Evolutionary conservation across 2,888 invertebrate species (phyloP), one percentile per base, ranked within the genome.

Genomic region (Uloborus plumipes): DNA sequence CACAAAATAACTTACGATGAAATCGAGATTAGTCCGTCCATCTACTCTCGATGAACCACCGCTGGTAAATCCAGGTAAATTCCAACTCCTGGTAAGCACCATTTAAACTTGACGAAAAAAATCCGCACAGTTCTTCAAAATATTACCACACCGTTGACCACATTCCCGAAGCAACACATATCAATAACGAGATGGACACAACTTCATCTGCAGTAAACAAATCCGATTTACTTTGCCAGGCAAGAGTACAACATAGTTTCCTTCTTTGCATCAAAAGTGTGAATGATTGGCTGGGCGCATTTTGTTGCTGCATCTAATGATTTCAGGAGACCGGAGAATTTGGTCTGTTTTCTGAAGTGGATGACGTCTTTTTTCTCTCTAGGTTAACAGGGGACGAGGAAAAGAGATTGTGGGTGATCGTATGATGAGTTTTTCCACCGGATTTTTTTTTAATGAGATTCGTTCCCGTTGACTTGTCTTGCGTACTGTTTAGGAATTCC

Each of bases 21-120:
- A 80, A 80, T 80, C 80, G 58, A 61, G 66, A 51, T 74, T 74
- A 2, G 69, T 62, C 15, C 80, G 55, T 11, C 74, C 74, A 70
- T 80, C 80, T 9, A 74, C 31, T 49, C 59, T 74, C 18, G 49
- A 64, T 15, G 53, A 65, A 14, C 65, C 39, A 18, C 64, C 18
- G 11, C 65, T 39, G 16, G 55, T 74, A 62, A 64, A 70, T 64
- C 62, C 55, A 22, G 80, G 80, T 31, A 80, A 65, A 65, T 3
- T 80, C 80, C 80, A 80, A 65, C 80, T 80, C 55, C 59, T 80
- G 1, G 80, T 70, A 50, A 62, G 49, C 55, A 80, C 67, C 80
- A 74, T 74, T 80, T 70, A 80, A 79, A 64, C n/a, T n/a, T 9
- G 22, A 39, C 9, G 9, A 39, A 11, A 31, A 39, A 11, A 39